These are phyloP conservation scores for Nephila pilipes DNA, from an alignment of 1,140 invertebrate species.

Conservation along the genomic window DNA sequence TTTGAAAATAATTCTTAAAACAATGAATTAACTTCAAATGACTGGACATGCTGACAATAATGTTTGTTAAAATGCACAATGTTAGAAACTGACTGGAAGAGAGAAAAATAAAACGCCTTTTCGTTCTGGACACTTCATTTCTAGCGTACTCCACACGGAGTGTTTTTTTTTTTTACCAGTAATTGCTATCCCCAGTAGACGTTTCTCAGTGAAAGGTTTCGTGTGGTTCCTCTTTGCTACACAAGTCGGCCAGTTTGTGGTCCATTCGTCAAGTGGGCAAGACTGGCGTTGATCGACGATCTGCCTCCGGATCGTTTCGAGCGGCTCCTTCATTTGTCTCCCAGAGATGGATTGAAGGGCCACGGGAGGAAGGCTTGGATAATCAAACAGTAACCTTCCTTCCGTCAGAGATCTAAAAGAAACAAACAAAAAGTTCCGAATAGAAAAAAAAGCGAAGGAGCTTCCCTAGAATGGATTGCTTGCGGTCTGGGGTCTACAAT, in stretches of 20 bases:
- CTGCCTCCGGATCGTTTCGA: conserved; percentile 62
- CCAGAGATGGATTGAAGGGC: conserved; percentile 65
- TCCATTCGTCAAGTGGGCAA: conserved; percentile 69
- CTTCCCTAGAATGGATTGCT: conserved; percentile 59
- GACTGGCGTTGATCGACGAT: conserved; percentile 74
- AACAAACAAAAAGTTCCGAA: conserved; percentile 4
- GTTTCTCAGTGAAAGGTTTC: conserved; percentile 61
- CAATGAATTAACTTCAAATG: no score
- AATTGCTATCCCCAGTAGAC: conserved; percentile 14
- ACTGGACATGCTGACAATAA: no score
- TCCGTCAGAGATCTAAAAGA: conserved; percentile 62
- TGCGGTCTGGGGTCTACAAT: conserved; percentile 71
- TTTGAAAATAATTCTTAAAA: no score
- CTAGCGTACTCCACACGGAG: neutral
- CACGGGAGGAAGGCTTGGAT: conserved; percentile 43
- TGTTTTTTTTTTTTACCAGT: conserved; percentile 30
- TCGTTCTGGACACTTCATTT: conserved; percentile 4
- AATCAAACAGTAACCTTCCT: conserved; percentile 76
- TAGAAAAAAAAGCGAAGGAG: neutral
- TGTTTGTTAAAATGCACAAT: no score
- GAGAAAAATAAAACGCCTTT: neutral
- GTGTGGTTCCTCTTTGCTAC: conserved; percentile 32
- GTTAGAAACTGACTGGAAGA: no score
- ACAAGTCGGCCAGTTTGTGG: conserved; percentile 15
- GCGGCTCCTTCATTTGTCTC: conserved; percentile 73